These are phyloP conservation scores for Oriolus oriolus DNA, from an alignment of 2,113 vertebrate genomes.

Conservation along the genomic window DNA sequence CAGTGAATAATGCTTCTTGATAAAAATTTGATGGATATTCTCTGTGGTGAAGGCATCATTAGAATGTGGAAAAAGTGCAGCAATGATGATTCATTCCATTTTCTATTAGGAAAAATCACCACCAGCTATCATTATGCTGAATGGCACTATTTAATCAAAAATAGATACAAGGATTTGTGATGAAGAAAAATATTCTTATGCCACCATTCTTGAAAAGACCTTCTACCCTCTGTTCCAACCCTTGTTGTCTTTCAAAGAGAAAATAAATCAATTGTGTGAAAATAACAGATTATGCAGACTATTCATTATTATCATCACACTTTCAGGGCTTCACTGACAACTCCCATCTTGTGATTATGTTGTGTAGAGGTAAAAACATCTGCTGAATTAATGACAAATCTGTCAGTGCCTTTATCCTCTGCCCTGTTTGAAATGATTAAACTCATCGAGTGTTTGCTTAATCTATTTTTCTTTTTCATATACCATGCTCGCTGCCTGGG, in stretches of 20 bases:
- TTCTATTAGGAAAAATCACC: neutral
- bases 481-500: slow-evolving; percentile 59
- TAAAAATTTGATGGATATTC: neutral
- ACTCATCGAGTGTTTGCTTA: slow-evolving; percentile 72
- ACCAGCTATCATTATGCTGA: neutral
- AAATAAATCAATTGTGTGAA: slow-evolving; percentile 26
- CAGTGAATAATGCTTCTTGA: neutral
- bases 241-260: neutral
- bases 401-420: slow-evolving; percentile 57
- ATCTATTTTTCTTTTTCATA: slow-evolving; percentile 74
- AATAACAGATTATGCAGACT: slow-evolving; percentile 29
- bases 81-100: neutral
- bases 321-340: slow-evolving; percentile 43
- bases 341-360: slow-evolving; percentile 64
- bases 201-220: neutral
- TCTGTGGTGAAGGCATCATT: neutral
- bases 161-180: neutral
- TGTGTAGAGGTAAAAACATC: slow-evolving; percentile 58
- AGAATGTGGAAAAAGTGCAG: neutral
- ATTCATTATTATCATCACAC: slow-evolving; percentile 53
- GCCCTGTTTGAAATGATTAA: slow-evolving; percentile 75
- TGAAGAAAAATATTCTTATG: neutral
- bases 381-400: slow-evolving; percentile 72
- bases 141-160: neutral
- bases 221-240: neutral